Conservation (phyloP, 2,888 invertebrate species). For the Allophyes oxyacanthae region DNA sequence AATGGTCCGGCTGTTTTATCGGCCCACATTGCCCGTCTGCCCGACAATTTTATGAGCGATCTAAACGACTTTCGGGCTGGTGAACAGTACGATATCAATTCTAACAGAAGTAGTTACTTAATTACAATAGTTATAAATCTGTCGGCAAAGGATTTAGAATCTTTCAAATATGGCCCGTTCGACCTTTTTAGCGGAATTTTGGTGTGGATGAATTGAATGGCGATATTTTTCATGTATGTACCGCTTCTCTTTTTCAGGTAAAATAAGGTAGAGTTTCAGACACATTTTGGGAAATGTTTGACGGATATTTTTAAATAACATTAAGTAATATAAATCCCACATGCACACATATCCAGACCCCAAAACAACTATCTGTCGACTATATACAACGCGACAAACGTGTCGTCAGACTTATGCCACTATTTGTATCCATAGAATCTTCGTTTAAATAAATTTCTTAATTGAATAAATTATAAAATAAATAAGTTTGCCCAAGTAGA, state of each 20-base stretch:
- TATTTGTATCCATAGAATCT: too few relatives aligned
- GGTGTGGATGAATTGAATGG: slow-evolving; percentile 7
- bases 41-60: slow-evolving; percentile 31
- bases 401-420: too few relatives aligned
- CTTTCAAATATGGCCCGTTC: slow-evolving; percentile 14
- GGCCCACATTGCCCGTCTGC: slow-evolving; percentile 32
- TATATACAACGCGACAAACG: too few relatives aligned
- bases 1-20: slow-evolving; percentile 53
- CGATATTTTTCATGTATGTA: slow-evolving; percentile 9
- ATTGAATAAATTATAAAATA: too few relatives aligned
- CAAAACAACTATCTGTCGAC: too few relatives aligned
- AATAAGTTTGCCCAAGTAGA: too few relatives aligned
- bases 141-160: slow-evolving; percentile 25
- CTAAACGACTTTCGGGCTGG: not conserved
- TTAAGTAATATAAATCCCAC: too few relatives aligned
- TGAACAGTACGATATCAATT: slow-evolving; percentile 14
- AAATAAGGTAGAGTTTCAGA: not conserved
- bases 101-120: slow-evolving; percentile 9
- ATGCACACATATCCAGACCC: too few relatives aligned
- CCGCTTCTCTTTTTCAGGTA: not conserved
- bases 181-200: slow-evolving; percentile 11
- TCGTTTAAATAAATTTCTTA: too few relatives aligned
- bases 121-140: slow-evolving; percentile 27
- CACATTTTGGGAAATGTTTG: not conserved
- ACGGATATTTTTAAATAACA: not conserved